These are phyloP conservation scores for Eriocheir sinensis DNA, from an alignment of 1,140 invertebrate species.

Conservation along the genomic window DNA sequence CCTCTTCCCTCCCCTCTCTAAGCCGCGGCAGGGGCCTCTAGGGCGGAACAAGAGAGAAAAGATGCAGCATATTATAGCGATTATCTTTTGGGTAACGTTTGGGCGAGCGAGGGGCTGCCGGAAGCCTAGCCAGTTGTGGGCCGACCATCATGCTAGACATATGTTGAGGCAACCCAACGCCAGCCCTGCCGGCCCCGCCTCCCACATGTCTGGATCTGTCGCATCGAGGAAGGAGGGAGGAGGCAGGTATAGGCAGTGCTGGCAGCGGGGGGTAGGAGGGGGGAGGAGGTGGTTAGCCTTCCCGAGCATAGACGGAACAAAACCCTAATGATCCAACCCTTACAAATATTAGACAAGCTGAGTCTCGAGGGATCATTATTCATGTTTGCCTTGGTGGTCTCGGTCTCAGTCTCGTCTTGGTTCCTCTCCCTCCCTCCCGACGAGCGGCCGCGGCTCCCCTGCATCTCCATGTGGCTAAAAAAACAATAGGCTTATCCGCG, in stretches of 20 bases:
- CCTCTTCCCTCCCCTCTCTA: background rate
- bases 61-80: background rate
- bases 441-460: background rate
- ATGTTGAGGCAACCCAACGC: conserved; percentile 6
- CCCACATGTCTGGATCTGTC: background rate
- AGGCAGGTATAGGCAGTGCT: no score
- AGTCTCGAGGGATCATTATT: background rate
- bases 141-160: conserved; percentile 12
- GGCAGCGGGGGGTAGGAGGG: no score
- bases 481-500: background rate
- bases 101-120: background rate
- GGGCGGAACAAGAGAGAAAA: background rate
- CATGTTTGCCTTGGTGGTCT: background rate
- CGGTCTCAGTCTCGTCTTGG: background rate
- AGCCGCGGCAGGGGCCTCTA: background rate
- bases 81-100: background rate
- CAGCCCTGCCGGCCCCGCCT: background rate
- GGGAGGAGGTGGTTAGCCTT: background rate
- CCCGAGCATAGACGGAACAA: background rate
- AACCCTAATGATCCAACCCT: background rate
- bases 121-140: background rate
- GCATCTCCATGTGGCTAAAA: background rate
- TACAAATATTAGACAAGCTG: background rate
- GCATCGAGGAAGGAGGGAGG: background rate
- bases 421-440: background rate